Evolutionary conservation across 2,113 vertebrate species (phyloP), one percentile per base, ranked within the genome.

Genomic region (Potamarius usumacintae): DNA sequence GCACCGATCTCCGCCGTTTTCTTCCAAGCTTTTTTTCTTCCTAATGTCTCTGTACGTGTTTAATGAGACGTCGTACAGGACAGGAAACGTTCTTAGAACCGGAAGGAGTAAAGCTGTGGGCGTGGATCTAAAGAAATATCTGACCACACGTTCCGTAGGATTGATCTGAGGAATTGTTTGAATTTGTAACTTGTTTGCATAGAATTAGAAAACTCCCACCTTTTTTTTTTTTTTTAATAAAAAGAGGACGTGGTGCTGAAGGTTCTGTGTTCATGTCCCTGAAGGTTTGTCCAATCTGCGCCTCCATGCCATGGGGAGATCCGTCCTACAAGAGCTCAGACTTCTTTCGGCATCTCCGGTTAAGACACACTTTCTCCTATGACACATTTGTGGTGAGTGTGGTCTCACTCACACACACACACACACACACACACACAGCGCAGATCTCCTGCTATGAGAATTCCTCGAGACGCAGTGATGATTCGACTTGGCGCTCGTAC

Each of bases 291-390:
- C 98, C 98, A 0, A 98, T 99, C 90, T 99, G 98, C 95, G 97
- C 97, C 93, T 98, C 98, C 0, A 99, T 99, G 98, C 98, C 98
- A 0, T 99, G 98, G 98, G 98, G 98, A 74, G 98, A 99, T 92
- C 97, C 98, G 1, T 97, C 95, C 87, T 99, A 99, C 93, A 96
- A 96, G 92, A 99, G 98, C 52, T 94, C 97, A 0, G 97, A 99
- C 94, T 99, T 99, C 95, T 97, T 99, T 91, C 97, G 99, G 93
- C 98, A 99, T 89, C 94, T 99, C 91, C 97, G 97, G 83, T 96
- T 97, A 76, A 96, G 98, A 63, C 98, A 99, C 85, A 97, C 95
- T 30, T 99, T 99, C 87, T 98, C 97, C 0, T 99, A 99, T 0
- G 98, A 99, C 88, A 99, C 98, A 12, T 99, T 98, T 89, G 98